A percentile compares a stretch with the other conserved stretches of the same genome.
phyloP scores from a whole-genome alignment of 2,888 invertebrate species.

The Pammene fasciana region DNA sequence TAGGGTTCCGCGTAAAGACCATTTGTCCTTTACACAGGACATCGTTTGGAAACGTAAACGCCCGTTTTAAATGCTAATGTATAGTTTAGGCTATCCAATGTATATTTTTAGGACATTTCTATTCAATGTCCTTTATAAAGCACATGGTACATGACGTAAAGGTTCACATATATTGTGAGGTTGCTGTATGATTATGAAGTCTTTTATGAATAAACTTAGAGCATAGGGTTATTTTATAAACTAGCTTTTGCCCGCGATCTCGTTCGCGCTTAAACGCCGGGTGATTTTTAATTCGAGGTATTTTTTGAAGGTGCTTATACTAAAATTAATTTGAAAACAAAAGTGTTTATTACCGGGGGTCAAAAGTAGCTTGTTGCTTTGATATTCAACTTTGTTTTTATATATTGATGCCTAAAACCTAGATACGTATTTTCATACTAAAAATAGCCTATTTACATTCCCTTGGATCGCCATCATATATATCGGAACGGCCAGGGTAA shows the following conservation, averaged over 20 bases:
- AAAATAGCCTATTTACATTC: no score
- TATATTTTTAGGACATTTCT: conserved; percentile 28
- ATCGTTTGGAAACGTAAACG: conserved; percentile 19
- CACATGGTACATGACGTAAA: not conserved
- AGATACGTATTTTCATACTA: no score
- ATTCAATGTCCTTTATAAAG: conserved; percentile 19
- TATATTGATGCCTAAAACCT: no score
- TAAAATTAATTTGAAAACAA: no score
- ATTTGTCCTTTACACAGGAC: conserved; percentile 15
- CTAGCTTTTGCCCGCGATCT: not conserved
- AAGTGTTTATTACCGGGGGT: no score
- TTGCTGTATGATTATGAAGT: not conserved
- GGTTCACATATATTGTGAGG: not conserved
- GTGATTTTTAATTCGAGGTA: no score
- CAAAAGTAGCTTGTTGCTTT: no score
- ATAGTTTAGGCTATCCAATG: conserved; percentile 9
- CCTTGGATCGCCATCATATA: no score
- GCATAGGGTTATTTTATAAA: not conserved
- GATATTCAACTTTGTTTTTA: no score
- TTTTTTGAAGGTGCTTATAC: no score
- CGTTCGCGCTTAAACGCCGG: no score
- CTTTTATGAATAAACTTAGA: conserved; percentile 13
- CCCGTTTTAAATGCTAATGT: conserved; percentile 30
- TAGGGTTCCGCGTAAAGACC: conserved; percentile 17
- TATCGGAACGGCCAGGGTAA: no score